Evolutionary conservation across 2,888 invertebrate genomes (phyloP).

Genomic region (Harpalus rufipes): DNA sequence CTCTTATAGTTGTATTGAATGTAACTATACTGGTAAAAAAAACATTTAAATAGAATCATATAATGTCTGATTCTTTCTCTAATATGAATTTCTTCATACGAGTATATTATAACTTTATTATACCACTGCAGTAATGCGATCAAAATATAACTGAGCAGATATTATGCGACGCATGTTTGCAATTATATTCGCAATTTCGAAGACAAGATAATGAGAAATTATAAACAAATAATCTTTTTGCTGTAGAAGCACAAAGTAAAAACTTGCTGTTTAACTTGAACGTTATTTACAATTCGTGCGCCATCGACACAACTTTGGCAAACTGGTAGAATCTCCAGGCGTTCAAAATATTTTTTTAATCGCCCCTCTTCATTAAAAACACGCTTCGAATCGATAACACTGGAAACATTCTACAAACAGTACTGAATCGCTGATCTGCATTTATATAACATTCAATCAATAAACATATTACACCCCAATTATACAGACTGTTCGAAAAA

Average conservation of each 20-base stretch:
- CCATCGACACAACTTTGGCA: constrained; percentile 26
- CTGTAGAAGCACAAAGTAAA: constrained; percentile 4
- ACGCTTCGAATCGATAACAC: constrained; percentile 20
- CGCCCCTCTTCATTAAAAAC: constrained; percentile 39
- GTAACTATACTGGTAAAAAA: no score
- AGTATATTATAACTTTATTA: no score
- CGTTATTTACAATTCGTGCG: constrained; percentile 27
- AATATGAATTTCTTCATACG: no score
- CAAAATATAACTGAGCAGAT: constrained; percentile 1
- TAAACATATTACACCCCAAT: no score
- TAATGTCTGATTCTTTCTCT: no score
- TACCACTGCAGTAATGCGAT: no score
- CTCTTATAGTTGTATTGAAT: no score
- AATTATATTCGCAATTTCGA: background rate
- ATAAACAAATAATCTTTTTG: background rate
- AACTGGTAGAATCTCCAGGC: constrained; percentile 22
- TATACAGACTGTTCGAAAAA: no score
- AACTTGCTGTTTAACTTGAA: constrained; percentile 8
- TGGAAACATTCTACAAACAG: background rate
- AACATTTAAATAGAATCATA: no score
- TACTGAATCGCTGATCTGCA: constrained; percentile 3
- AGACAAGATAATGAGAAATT: background rate
- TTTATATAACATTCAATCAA: background rate
- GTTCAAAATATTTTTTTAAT: constrained; percentile 39
- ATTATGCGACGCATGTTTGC: no score